Conservation (phyloP, 2,113 vertebrate genomes). For the Charadrius vociferus region DNA sequence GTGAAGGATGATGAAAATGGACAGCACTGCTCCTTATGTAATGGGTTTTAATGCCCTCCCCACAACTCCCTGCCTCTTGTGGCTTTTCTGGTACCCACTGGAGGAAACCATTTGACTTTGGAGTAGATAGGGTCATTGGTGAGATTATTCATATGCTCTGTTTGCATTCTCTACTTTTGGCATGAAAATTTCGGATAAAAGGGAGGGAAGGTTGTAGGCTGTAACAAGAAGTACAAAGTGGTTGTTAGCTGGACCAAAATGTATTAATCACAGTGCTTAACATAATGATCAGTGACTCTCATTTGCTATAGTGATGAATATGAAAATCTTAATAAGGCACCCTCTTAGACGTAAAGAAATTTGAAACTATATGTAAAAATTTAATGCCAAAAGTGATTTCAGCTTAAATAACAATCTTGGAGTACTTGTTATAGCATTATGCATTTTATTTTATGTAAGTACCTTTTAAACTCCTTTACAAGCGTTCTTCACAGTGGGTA, state of each 20-base stretch:
- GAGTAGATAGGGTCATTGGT: neutral
- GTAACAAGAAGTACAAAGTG: neutral
- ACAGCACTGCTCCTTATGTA: neutral
- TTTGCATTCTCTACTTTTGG: neutral
- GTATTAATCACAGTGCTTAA: neutral
- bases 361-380: neutral
- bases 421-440: neutral
- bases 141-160: neutral
- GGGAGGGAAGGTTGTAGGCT: neutral
- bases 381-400: neutral
- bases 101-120: neutral
- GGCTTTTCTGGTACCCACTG: neutral
- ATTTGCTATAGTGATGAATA: neutral
- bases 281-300: accelerated
- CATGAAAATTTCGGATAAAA: neutral
- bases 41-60: neutral
- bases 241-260: neutral
- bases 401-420: neutral
- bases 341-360: neutral
- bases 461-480: neutral
- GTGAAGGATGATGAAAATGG: neutral
- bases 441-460: neutral
- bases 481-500: neutral
- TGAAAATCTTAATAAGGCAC: neutral
- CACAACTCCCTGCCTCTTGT: neutral